Conservation (phyloP, 2,797 vertebrate genomes). For the Sitta carolinensis region DNA sequence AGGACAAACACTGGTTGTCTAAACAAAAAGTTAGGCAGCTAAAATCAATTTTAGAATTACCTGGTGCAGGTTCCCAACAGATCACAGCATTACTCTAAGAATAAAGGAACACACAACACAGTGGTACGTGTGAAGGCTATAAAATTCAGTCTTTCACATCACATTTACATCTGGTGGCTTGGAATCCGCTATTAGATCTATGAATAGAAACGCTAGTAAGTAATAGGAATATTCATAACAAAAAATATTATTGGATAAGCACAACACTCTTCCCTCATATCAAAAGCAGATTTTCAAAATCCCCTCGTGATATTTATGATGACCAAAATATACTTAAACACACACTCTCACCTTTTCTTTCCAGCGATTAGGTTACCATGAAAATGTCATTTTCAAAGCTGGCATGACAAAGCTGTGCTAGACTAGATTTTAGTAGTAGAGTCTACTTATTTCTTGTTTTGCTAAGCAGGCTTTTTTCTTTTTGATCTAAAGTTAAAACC, state of each 20-base stretch:
- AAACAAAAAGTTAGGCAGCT: not conserved
- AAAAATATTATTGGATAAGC: not conserved
- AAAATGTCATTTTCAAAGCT: not conserved
- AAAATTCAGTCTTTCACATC: not conserved
- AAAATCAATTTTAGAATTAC: not conserved
- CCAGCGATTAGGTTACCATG: not conserved
- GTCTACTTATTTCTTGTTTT: not conserved
- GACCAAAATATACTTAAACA: not conserved
- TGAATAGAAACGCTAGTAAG: not conserved
- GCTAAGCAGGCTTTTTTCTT: not conserved
- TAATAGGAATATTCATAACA: not conserved
- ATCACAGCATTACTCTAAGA: not conserved
- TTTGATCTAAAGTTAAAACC: not conserved
- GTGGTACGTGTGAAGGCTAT: not conserved
- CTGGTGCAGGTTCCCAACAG: not conserved
- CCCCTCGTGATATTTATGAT: not conserved
- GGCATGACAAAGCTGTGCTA: not conserved
- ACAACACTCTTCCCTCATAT: not conserved
- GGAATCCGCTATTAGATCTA: not conserved
- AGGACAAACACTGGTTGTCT: not conserved
- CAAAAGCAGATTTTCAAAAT: slow-evolving; percentile 1
- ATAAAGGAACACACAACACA: not conserved
- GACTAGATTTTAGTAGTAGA: not conserved
- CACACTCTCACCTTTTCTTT: not conserved
- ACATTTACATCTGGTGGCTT: not conserved